Base-by-base conservation (phyloP, 37 sponge, comb jelly and placozoan genomes). In the Theonella swinhoei region DNA sequence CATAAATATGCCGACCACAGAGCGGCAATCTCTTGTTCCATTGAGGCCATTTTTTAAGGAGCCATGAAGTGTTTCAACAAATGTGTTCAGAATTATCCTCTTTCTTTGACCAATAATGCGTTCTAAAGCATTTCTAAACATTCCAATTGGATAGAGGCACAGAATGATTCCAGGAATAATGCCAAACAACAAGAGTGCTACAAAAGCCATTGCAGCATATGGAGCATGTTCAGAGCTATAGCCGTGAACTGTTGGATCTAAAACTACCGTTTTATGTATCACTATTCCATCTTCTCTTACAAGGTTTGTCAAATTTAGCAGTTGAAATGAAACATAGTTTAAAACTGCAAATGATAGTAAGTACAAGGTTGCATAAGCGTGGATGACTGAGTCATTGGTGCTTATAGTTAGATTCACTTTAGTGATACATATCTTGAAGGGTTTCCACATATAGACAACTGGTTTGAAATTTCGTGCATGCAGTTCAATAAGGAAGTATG, bases 331-430 rank as follows among this genome's bases (percentile, higher is more conserved):
- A 1, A 40, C 25, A 25, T 9, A n/a, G 36, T 29, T 36, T 24
- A 79, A 33, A 30, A 61, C 64, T 7, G 68, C 23, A 31, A 24
- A 79, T 23, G 68, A 34, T 22, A 79, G 66, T 17, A 65, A 22
- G 31, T 33, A 25, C n/a, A 79, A 65, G 2, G 42, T 35, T 20
- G 80, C 80, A 65, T 65, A 79, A 19, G 68, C 68, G 34, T 79
- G 28, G 2, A 79, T 63, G 66, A 35, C 3, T 5, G 68, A 63
- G 9, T 61, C 34, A 32, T 65, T 79, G 24, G 80, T n/a, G 24
- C 64, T n/a, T 31, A 63, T n/a, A 28, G 23, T 34, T 7, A 42
- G 35, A 23, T 36, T 26, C 25, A 63, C 1, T 7, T 39, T 20
- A 37, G 20, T 5, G n/a, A 79, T 23, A 8, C 65, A 39, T 36